phyloP scores from a whole-genome alignment of 2,797 vertebrate genomes.

The Eupleurogrammus muticus region DNA sequence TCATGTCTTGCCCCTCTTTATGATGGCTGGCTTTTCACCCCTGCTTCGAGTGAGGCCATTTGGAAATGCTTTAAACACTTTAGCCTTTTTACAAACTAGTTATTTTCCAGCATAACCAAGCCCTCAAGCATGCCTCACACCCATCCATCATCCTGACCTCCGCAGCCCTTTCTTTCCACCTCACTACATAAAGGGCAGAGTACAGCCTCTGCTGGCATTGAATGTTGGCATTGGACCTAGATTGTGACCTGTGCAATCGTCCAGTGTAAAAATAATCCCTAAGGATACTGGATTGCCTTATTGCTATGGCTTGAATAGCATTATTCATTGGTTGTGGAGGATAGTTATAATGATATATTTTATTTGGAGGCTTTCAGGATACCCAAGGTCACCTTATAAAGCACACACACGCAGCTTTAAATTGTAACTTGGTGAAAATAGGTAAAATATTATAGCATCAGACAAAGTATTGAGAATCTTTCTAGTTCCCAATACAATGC shows the following conservation, averaged over 20 bases:
- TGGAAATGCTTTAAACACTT: neutral
- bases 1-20: neutral
- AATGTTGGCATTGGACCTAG: neutral
- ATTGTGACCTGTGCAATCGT: neutral
- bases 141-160: conserved; percentile 8
- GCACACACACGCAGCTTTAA: no score
- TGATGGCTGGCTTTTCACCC: no score
- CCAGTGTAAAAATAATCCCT: neutral
- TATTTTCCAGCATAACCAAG: neutral
- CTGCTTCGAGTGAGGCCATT: neutral
- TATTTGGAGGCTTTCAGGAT: no score
- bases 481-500: no score
- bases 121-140: neutral
- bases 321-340: no score
- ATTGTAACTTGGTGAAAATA: no score
- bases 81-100: neutral
- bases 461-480: no score
- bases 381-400: no score
- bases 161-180: neutral
- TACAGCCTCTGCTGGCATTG: neutral
- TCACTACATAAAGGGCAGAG: conserved; percentile 18
- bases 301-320: no score
- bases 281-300: neutral
- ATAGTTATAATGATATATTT: no score
- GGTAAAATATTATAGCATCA: no score